Evolutionary conservation across 92 coral and sea anemone genomes (phyloP), one percentile per base, ranked within the genome.

Genomic region (Micromussa lordhowensis): DNA sequence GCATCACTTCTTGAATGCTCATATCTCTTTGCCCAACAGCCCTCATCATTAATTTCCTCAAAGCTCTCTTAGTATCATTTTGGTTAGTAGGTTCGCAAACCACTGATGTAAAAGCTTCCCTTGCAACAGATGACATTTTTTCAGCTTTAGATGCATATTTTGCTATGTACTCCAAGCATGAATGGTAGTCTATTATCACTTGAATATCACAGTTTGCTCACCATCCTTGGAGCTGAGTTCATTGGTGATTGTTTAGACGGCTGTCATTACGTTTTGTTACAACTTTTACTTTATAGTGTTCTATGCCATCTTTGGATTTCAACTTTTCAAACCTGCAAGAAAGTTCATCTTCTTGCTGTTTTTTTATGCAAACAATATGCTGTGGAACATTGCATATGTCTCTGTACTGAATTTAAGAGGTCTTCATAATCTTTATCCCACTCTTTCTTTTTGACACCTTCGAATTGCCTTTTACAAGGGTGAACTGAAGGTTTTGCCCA

Each of bases 371-470:
- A 32, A 66, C 92, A 89, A 64, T 84, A 89, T 15, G 86, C 90
- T 72, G 82, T 40, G 30, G 85, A 83, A 59, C 92, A 90, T 15
- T 90, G 79, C 19, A 89, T 68, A 3, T 55, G 90, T 26, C 82
- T 79, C 38, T 85, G 90, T 1, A 85, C 90, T 57, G 78, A 75
- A 69, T 89, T 89, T 28, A 85, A 9, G 16, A 89, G 85, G 70
- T 89, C 85, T 59, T 77, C 70, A 58, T 84, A 84, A 32, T 89
- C 92, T 30, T 76, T 68, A 13, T 89, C 92, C 82, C 88, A 82
- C 78, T 85, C 72, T 0, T 82, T 40, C 49, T 49, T 57, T 71
- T 57, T 19, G 11, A 85, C 74, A 15, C 4, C 59, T 18, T 66
- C 71, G 76, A 89, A 89, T 1, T 59, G 51, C 29, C 9, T 10